Base-by-base conservation (phyloP, 2,797 vertebrate genomes). In the Lacerta bilineata region DNA sequence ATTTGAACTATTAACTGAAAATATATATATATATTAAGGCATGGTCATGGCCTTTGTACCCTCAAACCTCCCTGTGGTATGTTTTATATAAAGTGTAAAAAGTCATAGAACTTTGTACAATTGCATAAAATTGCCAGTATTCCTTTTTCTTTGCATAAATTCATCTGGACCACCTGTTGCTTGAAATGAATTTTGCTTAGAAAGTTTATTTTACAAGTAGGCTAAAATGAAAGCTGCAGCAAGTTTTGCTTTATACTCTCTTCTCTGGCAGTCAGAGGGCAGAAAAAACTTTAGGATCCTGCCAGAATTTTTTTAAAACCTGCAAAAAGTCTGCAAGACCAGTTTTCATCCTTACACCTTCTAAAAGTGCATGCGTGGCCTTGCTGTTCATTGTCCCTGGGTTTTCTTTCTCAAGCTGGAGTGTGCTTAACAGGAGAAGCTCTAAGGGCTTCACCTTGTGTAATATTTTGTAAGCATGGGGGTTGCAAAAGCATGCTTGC, bases 1-100 rank as follows among this genome's bases (percentile, higher is more conserved):
- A 87, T 80, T 71, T 87, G 0, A 84, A 1, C 29, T 83, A 71
- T 92, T 87, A 80, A 77, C 13, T 59, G 84, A 79, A 86, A 79
- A 79, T 85, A 74, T 33, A 71, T 25, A 71, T 25, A 6, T 79
- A 64, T 41, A 36, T 69, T 50, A 80, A 80, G 33, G 13, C 71
- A 13, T 46, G 23, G 20, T 85, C 41, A 92, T 89, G 74, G 87
- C 50, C 77, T 29, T 17, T 80, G 0, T 80, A 87, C 72, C 20
- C 4, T 8, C 83, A 71, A n/a, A n/a, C 1, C 50, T 91, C n/a
- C 80, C 18, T 83, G 50, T 36, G 25, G 72, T 11, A 0, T 46
- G 17, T 39, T 87, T 50, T 84, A 46, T 20, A 29, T 72, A 74
- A 74, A 80, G 18, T 80, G 68, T 84, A 74, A 84, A 79, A 77